Evolutionary conservation across 2,113 vertebrate genomes (phyloP).

Genomic region (Pangasianodon hypophthalmus): DNA sequence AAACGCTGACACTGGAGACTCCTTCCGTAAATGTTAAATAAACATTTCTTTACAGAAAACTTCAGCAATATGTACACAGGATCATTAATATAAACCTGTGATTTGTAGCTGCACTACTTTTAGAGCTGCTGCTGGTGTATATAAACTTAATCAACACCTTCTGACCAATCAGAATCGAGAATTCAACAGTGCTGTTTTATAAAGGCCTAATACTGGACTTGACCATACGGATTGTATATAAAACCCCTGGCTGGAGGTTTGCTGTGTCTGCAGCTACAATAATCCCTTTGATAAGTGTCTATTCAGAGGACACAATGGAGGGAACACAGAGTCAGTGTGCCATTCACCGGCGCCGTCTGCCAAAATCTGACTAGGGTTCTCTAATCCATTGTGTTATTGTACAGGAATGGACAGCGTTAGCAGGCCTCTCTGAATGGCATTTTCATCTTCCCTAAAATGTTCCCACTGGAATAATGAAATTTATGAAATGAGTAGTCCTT

Average conservation of each 20-base stretch:
- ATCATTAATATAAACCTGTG: neutral
- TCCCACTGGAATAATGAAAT: neutral
- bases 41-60: neutral
- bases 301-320: constrained; percentile 39
- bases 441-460: neutral
- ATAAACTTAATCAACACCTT: neutral
- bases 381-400: constrained; percentile 25
- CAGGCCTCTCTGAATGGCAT: neutral
- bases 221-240: neutral
- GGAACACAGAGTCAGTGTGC: constrained; percentile 17
- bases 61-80: neutral
- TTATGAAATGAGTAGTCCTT: constrained; percentile 11
- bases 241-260: constrained; percentile 15
- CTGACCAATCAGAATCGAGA: neutral
- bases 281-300: constrained; percentile 38
- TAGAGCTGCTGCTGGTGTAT: neutral
- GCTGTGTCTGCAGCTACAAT: constrained; percentile 36
- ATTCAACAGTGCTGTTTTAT: neutral
- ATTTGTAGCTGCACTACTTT: neutral
- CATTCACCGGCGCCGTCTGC: constrained; percentile 23
- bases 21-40: neutral
- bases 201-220: neutral
- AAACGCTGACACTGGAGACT: neutral
- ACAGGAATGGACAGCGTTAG: neutral
- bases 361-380: constrained; percentile 1